Evolutionary conservation across 2,797 vertebrate species (phyloP), one percentile per base, ranked within the genome.

Genomic region (Aquila chrysaetos): DNA sequence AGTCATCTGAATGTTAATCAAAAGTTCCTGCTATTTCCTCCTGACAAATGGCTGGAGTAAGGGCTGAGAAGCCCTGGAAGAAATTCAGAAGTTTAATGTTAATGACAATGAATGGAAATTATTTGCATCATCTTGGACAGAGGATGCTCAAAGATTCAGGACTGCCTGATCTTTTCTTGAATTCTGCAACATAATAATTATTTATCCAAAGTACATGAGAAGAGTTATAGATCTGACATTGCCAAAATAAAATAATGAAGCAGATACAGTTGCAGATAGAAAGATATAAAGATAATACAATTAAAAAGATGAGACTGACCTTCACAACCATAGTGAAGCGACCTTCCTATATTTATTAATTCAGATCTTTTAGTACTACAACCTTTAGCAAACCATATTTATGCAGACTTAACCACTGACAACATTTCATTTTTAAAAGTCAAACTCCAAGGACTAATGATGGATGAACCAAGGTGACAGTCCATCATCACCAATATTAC

Each of bases 181-280:
- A 78, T 83, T 84, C 79, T 73, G 65, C 65, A 91, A 35, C 19
- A 19, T 56, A 73, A 75, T 37, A 63, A 85, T 83, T 87, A 83
- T 90, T 84, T 94, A 85, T 44, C 46, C 70, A 73, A 81, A 94
- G 41, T 54, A 30, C 25, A 61, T 28, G 35, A 53, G 37, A 72
- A 73, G 49, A 85, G 25, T 73, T 79, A 69, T 11, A 87, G 25
- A 73, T 69, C 19, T 69, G 67, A 61, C 30, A 69, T 25, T 84
- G 49, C 33, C 65, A 79, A 95, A 92, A 87, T 56, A 82, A 89
- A 89, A 95, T 64, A 80, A 92, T 51, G 30, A 92, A 78, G 81
- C 23, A 89, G 37, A 91, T 57, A 59, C 7, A 72, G 65, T 10
- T 80, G 60, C 53, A 88, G 76, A 86, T 5, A 89, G 23, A 82